Evolutionary conservation across 1,140 invertebrate genomes (phyloP).

Genomic region (Psix sp.): DNA sequence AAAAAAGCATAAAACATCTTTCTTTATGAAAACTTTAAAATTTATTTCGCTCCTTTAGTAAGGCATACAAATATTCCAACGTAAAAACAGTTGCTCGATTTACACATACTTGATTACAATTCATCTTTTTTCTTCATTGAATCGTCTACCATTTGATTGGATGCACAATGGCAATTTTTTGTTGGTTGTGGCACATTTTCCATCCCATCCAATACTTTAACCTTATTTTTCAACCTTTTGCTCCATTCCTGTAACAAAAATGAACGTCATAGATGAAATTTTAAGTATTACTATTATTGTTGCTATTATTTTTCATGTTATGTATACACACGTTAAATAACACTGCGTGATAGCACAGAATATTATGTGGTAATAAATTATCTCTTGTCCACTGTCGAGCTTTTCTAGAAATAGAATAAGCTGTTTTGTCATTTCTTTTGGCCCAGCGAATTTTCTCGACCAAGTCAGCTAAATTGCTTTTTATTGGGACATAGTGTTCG

Average conservation of each 20-base stretch:
- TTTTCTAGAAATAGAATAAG: conserved; percentile 83
- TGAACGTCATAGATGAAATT: background rate
- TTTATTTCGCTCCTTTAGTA: too few species aligned
- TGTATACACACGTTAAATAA: conserved; percentile 82
- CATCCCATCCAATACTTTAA: conserved; percentile 83
- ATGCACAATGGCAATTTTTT: conserved; percentile 77
- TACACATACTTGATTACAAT: conserved; percentile 19
- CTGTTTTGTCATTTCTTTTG: conserved; percentile 85
- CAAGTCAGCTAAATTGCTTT: conserved; percentile 88
- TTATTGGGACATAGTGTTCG: conserved; percentile 91
- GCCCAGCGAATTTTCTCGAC: conserved; percentile 90
- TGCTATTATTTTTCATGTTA: conserved; percentile 1
- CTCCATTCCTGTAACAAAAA: conserved; percentile 83
- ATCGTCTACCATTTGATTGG: conserved; percentile 41
- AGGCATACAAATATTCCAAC: too few species aligned
- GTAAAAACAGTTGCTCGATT: too few species aligned
- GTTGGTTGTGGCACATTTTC: conserved; percentile 83
- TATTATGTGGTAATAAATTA: conserved; percentile 89
- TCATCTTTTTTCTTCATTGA: conserved; percentile 21
- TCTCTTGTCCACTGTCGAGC: conserved; percentile 86
- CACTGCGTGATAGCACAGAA: conserved; percentile 92
- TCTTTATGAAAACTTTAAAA: too few species aligned
- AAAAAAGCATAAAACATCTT: too few species aligned
- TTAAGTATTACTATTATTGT: background rate
- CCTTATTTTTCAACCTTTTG: conserved; percentile 80